Evolutionary conservation across 37 sponge, comb jelly and placozoan genomes (phyloP).

Genomic region (Theonella swinhoei): DNA sequence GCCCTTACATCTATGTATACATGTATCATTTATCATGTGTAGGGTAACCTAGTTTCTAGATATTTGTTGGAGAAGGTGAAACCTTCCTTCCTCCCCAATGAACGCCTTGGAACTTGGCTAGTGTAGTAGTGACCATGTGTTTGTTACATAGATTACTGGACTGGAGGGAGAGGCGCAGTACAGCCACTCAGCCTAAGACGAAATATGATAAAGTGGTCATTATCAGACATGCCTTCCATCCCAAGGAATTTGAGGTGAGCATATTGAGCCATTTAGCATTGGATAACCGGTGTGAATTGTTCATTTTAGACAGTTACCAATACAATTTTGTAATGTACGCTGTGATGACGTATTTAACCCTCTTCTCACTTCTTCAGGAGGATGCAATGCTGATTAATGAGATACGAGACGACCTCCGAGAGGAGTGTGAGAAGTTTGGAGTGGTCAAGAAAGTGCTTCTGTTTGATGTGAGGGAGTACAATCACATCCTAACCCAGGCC

Average conservation of each 20-base stretch:
- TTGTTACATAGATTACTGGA: slow-evolving; percentile 78
- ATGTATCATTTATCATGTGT: no score
- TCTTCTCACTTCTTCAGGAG: slow-evolving; percentile 32
- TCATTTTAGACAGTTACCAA: no score
- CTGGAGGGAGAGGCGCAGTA: slow-evolving; percentile 69
- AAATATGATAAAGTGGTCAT: slow-evolving; percentile 88
- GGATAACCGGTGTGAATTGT: no score
- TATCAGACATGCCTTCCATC: slow-evolving; percentile 83
- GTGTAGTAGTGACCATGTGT: no score
- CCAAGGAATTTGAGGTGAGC: slow-evolving; percentile 91
- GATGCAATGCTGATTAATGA: slow-evolving; percentile 80
- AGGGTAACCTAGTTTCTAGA: no score
- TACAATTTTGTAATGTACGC: background rate
- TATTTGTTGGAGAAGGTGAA: no score
- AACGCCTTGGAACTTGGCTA: no score
- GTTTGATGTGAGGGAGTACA: slow-evolving; percentile 85
- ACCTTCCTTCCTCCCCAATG: no score
- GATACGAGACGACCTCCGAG: slow-evolving; percentile 80
- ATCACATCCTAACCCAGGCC: no score
- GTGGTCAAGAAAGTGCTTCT: slow-evolving; percentile 88
- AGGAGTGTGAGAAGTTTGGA: slow-evolving; percentile 96
- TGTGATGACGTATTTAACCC: background rate
- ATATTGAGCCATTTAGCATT: no score
- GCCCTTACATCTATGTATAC: background rate
- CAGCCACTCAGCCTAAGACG: slow-evolving; percentile 42